phyloP scores from a whole-genome alignment of 2,888 invertebrate genomes.

The Caenorhabditis afra region DNA sequence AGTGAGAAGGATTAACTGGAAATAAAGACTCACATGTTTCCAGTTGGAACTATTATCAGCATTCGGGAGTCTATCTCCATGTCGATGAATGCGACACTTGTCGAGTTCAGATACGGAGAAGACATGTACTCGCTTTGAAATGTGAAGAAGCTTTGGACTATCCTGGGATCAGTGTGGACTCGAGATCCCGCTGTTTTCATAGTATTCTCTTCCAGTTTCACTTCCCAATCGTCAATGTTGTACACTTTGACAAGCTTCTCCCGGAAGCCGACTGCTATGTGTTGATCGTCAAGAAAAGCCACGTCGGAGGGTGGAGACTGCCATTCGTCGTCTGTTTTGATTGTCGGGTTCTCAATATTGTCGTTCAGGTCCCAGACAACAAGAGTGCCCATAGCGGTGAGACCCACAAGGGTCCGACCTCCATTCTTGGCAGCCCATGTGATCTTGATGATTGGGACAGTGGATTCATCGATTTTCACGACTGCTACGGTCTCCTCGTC shows the following conservation, averaged over 20 bases:
- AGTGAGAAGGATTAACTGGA: neutral
- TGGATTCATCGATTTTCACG: slow-evolving; percentile 22
- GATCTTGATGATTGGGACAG: slow-evolving; percentile 37
- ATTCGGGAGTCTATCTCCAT: slow-evolving; percentile 33
- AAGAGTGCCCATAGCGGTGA: slow-evolving; percentile 52
- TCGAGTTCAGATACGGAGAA: slow-evolving; percentile 21
- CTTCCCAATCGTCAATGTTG: slow-evolving; percentile 44
- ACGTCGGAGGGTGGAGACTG: slow-evolving; percentile 58
- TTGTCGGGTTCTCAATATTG: slow-evolving; percentile 22
- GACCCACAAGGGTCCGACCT: slow-evolving; percentile 37
- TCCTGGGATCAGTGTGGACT: slow-evolving; percentile 43
- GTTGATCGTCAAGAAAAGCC: slow-evolving; percentile 37
- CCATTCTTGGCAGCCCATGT: slow-evolving; percentile 50
- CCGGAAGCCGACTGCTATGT: slow-evolving; percentile 58
- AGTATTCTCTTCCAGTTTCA: slow-evolving; percentile 52
- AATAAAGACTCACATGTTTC: slow-evolving; percentile 38
- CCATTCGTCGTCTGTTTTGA: slow-evolving; percentile 42
- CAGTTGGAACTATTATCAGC: slow-evolving; percentile 53
- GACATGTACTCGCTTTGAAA: slow-evolving; percentile 59
- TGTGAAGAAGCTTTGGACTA: slow-evolving; percentile 52
- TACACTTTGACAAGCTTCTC: slow-evolving; percentile 55
- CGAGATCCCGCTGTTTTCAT: slow-evolving; percentile 57
- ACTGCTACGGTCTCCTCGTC: neutral
- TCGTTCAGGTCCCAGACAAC: slow-evolving; percentile 53
- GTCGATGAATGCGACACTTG: slow-evolving; percentile 42